phyloP scores from a whole-genome alignment of 2,888 invertebrate genomes.

The Spodoptera picta region DNA sequence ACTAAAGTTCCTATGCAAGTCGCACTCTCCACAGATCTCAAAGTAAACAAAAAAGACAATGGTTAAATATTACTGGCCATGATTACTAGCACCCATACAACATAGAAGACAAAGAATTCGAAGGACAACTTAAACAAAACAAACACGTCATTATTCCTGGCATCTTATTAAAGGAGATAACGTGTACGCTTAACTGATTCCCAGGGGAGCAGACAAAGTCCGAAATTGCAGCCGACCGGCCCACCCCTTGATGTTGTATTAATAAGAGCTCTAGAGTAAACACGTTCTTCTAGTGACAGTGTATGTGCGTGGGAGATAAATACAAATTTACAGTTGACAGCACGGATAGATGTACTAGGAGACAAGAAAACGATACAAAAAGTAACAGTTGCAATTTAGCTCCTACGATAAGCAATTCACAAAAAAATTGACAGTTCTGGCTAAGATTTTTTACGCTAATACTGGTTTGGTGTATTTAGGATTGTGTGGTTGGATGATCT shows the following conservation, averaged over 20 bases:
- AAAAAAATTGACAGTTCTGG: no score
- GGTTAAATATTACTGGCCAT: no score
- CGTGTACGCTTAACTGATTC: constrained; percentile 26
- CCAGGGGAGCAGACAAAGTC: constrained; percentile 30
- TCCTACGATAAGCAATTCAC: no score
- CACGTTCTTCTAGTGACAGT: constrained; percentile 9
- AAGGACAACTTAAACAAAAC: background rate
- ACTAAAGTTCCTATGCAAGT: no score
- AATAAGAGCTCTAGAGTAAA: constrained; percentile 34
- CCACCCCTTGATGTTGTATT: constrained; percentile 34
- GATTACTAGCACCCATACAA: background rate
- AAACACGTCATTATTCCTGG: constrained; percentile 3
- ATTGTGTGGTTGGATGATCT: no score
- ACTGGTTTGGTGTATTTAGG: no score
- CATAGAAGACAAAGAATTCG: background rate
- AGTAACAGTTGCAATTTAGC: no score
- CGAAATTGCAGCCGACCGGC: constrained; percentile 14
- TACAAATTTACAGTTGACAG: constrained; percentile 10
- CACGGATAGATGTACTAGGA: no score
- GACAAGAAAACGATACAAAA: no score
- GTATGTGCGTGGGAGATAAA: constrained; percentile 1
- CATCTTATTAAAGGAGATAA: constrained; percentile 30
- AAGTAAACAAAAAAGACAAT: no score
- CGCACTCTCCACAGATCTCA: no score
- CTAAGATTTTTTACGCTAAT: no score